Percentiles rank a stretch among this genome's conserved stretches.
These are phyloP conservation scores for Pandemis corylana DNA, from an alignment of 2,888 invertebrate genomes.

Conservation along the genomic window DNA sequence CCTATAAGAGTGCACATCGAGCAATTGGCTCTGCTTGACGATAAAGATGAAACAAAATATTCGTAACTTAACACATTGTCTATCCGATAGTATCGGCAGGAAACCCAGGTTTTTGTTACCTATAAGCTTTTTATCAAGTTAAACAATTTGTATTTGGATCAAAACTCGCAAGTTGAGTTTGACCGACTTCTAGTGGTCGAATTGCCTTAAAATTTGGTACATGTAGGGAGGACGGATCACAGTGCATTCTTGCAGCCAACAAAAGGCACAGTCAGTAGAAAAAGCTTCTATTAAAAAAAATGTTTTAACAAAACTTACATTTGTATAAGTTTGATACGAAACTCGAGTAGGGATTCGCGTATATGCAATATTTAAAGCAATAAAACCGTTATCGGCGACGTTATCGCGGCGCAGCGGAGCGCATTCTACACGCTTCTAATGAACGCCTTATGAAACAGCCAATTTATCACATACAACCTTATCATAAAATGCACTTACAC, in stretches of 20 bases:
- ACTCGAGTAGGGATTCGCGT: constrained; percentile 68
- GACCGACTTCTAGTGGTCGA: too few species aligned
- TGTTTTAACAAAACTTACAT: constrained; percentile 40
- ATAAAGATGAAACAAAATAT: constrained; percentile 4
- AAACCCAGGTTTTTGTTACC: constrained; percentile 46
- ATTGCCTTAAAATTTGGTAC: too few species aligned
- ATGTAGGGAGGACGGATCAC: too few species aligned
- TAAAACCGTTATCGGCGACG: constrained; percentile 78
- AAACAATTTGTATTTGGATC: too few species aligned
- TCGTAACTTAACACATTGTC: not conserved
- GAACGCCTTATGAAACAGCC: constrained; percentile 84
- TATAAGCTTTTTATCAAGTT: too few species aligned
- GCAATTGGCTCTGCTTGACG: constrained; percentile 27
- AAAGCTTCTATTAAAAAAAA: too few species aligned
- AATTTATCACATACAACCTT: constrained; percentile 83
- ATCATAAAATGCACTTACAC: constrained; percentile 78
- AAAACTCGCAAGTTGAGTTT: too few species aligned
- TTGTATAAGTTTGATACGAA: constrained; percentile 55
- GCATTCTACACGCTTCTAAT: constrained; percentile 83
- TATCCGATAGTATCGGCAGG: not conserved
- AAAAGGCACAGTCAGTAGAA: too few species aligned
- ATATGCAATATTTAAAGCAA: constrained; percentile 82
- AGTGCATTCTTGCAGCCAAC: too few species aligned
- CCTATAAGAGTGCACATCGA: constrained; percentile 1
- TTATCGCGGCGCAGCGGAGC: constrained; percentile 82